Base-by-base conservation (phyloP, 1,140 invertebrate species). In the Mizuhopecten yessoensis region DNA sequence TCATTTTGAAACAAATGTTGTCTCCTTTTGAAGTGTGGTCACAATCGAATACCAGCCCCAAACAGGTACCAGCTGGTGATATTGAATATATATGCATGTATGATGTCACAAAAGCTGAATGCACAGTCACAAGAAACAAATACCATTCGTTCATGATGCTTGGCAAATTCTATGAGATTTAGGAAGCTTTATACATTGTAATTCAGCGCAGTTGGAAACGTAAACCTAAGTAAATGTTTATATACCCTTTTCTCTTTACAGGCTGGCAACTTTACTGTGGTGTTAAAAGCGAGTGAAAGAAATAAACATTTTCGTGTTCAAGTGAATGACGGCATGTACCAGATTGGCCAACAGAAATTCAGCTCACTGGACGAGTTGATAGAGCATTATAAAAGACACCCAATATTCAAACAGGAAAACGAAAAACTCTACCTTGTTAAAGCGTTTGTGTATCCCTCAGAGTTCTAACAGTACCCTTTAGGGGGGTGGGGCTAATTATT, bases 221-320 rank as follows among this genome's bases (percentile, higher is more conserved):
- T 39, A 39, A 39, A 7, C 36, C 5, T 5, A 7, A 13, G 5
- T 39, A 39, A 39, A 39, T 5, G 5, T 39, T 5, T 13, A 39
- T 39, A 13, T 39, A 39, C 36, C 36, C 36, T 39, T 90, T 94
- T 90, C 75, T 42, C 87, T 86, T 94, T 94, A 57, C 96, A 99
- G 99, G 98, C 99, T 97, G 99, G 99, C 91, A 99, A 99, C 97
- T 99, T 98, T 97, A 99, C 99, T 49, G 99, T 99, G 93, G 99
- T 99, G 39, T 97, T 99, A 94, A 99, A 99, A 97, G 99, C 99
- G 86, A 98, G 98, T 87, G 98, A 98, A 42, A 98, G 99, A 91
- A 99, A 99, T 97, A 99, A 99, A 97, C 99, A 99, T 97, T 99
- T 99, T 97, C 98, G 99, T 95, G 99, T 99, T 92, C 99, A 94